Base-by-base conservation (phyloP, 2,888 invertebrate species). In the Erynnis tages region DNA sequence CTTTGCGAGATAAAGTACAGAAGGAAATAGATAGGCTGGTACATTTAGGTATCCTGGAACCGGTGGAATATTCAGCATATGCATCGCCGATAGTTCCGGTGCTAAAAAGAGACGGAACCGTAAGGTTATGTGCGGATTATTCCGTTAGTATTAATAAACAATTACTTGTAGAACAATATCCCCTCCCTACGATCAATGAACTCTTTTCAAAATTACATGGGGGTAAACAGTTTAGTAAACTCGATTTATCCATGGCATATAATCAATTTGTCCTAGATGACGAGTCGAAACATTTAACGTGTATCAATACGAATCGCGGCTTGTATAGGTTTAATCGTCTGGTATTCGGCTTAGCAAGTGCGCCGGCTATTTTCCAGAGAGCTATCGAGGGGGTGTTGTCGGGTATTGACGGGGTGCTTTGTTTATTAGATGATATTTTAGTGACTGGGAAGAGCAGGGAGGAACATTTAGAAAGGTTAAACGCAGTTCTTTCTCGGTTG, bases 91-190 rank as follows among this genome's bases (percentile, higher is more conserved):
- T 62, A 5, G 57, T 59, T 1, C 59, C 58, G 0, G 57, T 59
- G 5, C 34, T 63, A 10, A 59, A 60, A 34, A 34, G 45, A 5
- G 54, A 59, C 21, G 61, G 59, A 0, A 19, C 41, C 0, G 43
- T 61, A 7, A 37, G 59, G 10, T 27, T 63, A 17, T 60, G 58
- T 35, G 58, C 54, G 1, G 58, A 61, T 45, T 58, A 58, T 32
- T 55, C 57, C 0, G 53, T 53, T 34, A 54, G 38, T n/a, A 35
- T 61, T n/a, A 61, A 61, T 44, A 61, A 62, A 55, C 54, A 60
- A 14, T 46, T 61, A 17, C 4, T 52, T 2, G 25, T 61, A 1
- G 62, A 64, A 16, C 49, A 64, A 25, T 62, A 62, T 30, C 62
- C 64, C 0, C 43, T 64, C 0, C 63, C 61, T 1, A 59, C 55